Conservation (phyloP, 2,113 vertebrate species). For the Cephalopterus ornatus region DNA sequence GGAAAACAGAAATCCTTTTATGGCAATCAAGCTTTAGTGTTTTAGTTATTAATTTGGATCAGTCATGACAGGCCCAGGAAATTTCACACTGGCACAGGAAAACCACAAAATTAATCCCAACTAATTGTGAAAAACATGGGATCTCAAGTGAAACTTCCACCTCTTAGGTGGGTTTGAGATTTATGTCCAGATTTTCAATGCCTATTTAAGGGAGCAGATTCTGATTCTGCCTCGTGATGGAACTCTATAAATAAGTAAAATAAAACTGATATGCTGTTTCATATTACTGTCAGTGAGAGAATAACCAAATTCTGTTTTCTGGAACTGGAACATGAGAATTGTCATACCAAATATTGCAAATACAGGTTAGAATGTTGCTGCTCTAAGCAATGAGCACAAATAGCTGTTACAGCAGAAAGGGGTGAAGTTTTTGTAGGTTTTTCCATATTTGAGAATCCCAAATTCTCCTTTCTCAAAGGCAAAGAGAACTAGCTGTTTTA, state of each 20-base stretch:
- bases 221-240: background rate
- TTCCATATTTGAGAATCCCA: background rate
- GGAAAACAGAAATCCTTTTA: constrained; percentile 41
- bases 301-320: background rate
- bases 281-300: background rate
- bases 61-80: background rate
- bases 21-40: constrained; percentile 29
- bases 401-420: background rate
- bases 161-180: background rate
- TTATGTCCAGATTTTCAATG: background rate
- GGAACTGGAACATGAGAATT: background rate
- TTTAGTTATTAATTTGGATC: constrained; percentile 56
- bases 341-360: background rate
- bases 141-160: background rate
- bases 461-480: background rate
- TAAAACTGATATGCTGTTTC: background rate
- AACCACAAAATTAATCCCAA: background rate
- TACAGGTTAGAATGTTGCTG: background rate
- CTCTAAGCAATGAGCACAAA: background rate
- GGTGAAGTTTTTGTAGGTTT: background rate
- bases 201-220: background rate
- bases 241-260: background rate
- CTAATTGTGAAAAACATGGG: background rate
- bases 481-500: background rate
- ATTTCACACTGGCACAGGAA: background rate